phyloP scores from a whole-genome alignment of 2,797 vertebrate genomes.

The Eleutherodactylus coqui region DNA sequence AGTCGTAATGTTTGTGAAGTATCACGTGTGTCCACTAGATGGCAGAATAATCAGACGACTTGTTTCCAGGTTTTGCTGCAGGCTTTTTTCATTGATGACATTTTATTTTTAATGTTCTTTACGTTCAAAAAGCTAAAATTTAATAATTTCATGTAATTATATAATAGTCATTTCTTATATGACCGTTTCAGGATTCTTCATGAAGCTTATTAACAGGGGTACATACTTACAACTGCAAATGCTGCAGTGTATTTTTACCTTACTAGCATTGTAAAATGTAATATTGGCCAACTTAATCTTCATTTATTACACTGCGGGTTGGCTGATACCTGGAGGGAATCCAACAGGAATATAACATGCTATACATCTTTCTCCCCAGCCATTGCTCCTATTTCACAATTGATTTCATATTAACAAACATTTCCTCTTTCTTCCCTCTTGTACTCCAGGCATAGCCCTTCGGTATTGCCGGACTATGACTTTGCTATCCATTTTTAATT shows the following conservation, averaged over 20 bases:
- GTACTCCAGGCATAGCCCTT: too few species aligned
- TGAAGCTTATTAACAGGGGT: not conserved
- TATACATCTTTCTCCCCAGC: too few species aligned
- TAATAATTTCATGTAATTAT: not conserved
- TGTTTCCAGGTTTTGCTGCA: not conserved
- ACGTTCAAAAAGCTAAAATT: not conserved
- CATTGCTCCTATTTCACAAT: too few species aligned
- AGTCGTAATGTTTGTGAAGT: not conserved
- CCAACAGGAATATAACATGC: too few species aligned
- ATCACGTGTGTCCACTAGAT: conserved; percentile 36
- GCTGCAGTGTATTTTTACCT: not conserved
- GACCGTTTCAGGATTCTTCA: not conserved
- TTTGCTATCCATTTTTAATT: too few species aligned
- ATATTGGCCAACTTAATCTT: not conserved
- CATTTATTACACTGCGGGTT: not conserved
- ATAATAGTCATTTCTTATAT: not conserved
- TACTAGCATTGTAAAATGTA: not conserved
- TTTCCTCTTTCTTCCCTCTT: too few species aligned
- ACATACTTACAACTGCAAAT: not conserved
- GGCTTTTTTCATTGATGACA: not conserved
- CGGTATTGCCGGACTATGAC: too few species aligned
- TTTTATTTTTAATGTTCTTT: not conserved
- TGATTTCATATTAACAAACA: too few species aligned
- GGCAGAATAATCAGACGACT: conserved; percentile 5
- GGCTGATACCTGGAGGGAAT: too few species aligned